phyloP scores from a whole-genome alignment of 2,113 vertebrate species.

The Pseudorasbora parva region DNA sequence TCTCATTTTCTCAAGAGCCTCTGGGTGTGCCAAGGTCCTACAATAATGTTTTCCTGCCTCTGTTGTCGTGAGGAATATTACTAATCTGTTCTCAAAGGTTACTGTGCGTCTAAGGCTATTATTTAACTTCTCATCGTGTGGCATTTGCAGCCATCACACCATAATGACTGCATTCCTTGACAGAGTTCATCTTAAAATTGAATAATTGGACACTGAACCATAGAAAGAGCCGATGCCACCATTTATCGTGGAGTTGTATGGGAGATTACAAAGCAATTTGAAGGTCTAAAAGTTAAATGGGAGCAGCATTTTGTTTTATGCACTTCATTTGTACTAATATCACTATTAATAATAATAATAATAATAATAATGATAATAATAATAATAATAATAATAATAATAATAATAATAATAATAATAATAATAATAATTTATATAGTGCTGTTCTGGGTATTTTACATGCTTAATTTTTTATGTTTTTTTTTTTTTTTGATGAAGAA shows the following conservation, averaged over 20 bases:
- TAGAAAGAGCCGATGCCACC: constrained; percentile 54
- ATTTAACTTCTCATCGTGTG: constrained; percentile 72
- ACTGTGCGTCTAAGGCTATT: constrained; percentile 67
- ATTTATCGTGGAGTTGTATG: background rate
- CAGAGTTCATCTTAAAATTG: constrained; percentile 69
- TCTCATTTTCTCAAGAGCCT: constrained; percentile 27
- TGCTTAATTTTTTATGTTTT: too few species aligned
- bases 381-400: too few species aligned
- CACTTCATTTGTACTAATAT: background rate
- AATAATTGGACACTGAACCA: constrained; percentile 70
- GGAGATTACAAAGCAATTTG: background rate
- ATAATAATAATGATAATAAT: too few species aligned
- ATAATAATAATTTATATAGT: too few species aligned
- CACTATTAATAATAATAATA: background rate
- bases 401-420: too few species aligned
- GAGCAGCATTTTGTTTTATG: background rate
- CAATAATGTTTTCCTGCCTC: constrained; percentile 35
- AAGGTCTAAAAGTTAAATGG: background rate
- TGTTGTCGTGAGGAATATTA: constrained; percentile 54
- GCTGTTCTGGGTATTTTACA: too few species aligned
- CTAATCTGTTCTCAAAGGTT: constrained; percentile 68
- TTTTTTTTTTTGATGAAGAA: too few species aligned
- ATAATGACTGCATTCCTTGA: constrained; percentile 72
- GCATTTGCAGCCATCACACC: constrained; percentile 68
- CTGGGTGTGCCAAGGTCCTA: constrained; percentile 18